Base-by-base conservation (phyloP, 1,140 invertebrate species). In the Dendrolimus kikuchii region DNA sequence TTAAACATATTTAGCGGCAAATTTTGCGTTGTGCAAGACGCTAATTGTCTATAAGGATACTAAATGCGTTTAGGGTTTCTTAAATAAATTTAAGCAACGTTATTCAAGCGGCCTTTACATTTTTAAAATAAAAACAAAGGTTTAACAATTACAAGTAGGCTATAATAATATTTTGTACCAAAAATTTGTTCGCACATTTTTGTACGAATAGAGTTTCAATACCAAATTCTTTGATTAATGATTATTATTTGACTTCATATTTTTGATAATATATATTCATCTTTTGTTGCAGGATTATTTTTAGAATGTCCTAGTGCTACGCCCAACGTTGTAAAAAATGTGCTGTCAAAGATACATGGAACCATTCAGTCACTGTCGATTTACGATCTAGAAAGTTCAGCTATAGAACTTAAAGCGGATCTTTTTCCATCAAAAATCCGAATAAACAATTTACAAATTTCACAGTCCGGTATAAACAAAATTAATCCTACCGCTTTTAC, bases 241-340 rank as follows among this genome's bases (percentile, higher is more conserved):
- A 3, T 23, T 23, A 2, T 23, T 23, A 3, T 23, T 23, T 5
- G 7, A 46, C 8, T 5, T 46, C 6, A n/a, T 37, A 46, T 46
- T 37, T 37, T 5, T 5, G 8, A 46, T 46, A 46, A 23, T 46
- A 38, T 46, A 46, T 23, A 23, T 23, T 23, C 51, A 49, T 51
- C 47, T 42, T 57, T 58, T 67, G 38, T 81, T 79, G 65, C 66
- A 91, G 90, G 95, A 38, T 89, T 97, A 49, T 96, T 95, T 86
- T 88, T 97, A 61, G 95, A 98, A 84, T 98, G 96, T 77, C 93
- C 95, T 9, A 93, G 91, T 53, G 93, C 92, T 5, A 92, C 92
- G n/a, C 89, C 92, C 37, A 88, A 88, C 9, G 90, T 76, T 67
- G 88, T 78, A 66, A 92, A 73, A 78, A 88, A 72, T 87, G 88